Evolutionary conservation across 2,113 vertebrate species (phyloP), one percentile per base, ranked within the genome.

Genomic region (Oncorhynchus gorbuscha): DNA sequence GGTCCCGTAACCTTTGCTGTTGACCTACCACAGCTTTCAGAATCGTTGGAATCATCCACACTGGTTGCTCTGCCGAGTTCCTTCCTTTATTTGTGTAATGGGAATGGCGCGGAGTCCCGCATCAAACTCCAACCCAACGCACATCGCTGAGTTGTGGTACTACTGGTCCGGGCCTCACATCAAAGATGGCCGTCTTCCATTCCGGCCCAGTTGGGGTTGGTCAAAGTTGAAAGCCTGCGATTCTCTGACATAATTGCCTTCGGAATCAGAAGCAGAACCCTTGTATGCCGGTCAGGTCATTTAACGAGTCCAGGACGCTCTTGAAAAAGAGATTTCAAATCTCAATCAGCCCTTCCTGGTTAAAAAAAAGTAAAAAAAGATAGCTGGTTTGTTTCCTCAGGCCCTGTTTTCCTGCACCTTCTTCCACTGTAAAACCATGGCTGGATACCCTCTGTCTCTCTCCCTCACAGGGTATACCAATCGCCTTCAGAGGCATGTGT

Each of bases 61-160:
- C 8, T 76, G 66, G 35, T 72, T 74, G 12, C 69, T 28, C 62
- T 80, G 18, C 26, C 69, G 9, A 39, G 61, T 73, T 30, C n/a
- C 83, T 82, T 83, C 18, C 14, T 30, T 75, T 73, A 77, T 81
- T 59, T 77, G 39, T 81, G 75, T 76, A 70, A 86, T 80, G 73
- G 72, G 39, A 81, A 76, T 80, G 71, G 74, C 71, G 51, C 64
- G 49, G 66, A 71, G 35, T 83, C 67, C 64, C 73, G 16, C 59
- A 49, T 76, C 77, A 39, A 79, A 64, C 32, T 68, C 18, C 68
- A 72, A 68, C 69, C 68, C 55, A 24, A 24, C 14, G 22, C n/a
- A 1, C 28, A 67, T n/a, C 55, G 8, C 72, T 45, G 79, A 67
- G 73, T 16, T 76, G 62, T 69, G 71, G 73, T 76, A 28, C 5